Base-by-base conservation (phyloP, 2,113 vertebrate species). In the Pangasianodon gigas region DNA sequence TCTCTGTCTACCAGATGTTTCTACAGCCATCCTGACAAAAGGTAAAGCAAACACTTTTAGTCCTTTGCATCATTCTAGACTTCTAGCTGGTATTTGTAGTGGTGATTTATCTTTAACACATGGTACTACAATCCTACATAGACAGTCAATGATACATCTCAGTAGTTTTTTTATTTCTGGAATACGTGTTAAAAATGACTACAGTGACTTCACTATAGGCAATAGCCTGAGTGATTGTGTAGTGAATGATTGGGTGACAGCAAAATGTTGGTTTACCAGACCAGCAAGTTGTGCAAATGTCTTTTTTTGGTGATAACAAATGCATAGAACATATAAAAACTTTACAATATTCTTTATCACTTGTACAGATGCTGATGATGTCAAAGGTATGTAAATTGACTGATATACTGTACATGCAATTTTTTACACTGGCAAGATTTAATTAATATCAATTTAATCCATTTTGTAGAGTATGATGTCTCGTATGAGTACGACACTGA, bases 401-500 rank as follows among this genome's bases (percentile, higher is more conserved):
- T 75, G 24, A 21, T 46, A 32, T 67, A 37, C 6, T 4, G 44
- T 37, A 0, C 48, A 32, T 14, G 18, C 83, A 32, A 19, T 58
- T 26, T 7, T 26, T 62, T 62, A 2, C 37, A 58, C 56, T 65
- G 44, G 10, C 14, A 11, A 91, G 52, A 60, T 81, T 19, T 26
- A 87, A 32, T 0, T 24, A 90, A 90, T 85, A 29, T 3, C 24
- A 46, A 11, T n/a, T 56, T 11, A 19, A 85, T 80, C 14, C 5
- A 7, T 92, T 92, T 91, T 51, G 7, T 89, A 96, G 96, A 96
- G 69, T 95, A 94, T 46, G 95, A 96, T 26, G 91, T 93, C 44
- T 94, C 94, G 1, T 95, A 94, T 62, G 95, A 95, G 87, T 95
- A 95, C 7, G 95, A 96, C 91, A 95, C 95, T 18, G 94, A 96